Conservation (phyloP, 2,888 invertebrate genomes). For the Clusia tigrina region DNA sequence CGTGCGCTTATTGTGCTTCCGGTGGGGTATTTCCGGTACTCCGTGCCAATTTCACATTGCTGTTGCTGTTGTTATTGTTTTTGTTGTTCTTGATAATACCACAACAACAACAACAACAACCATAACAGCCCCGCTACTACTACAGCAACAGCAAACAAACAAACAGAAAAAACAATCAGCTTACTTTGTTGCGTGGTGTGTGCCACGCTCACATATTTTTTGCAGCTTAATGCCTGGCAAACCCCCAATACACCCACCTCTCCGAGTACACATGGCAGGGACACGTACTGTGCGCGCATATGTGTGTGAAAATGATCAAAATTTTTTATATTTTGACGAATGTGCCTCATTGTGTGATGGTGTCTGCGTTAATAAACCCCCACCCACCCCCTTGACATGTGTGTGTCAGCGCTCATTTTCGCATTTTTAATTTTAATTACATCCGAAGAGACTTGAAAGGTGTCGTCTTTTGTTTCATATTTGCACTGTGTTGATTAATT, state of each 20-base stretch:
- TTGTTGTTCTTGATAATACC: too few relatives aligned
- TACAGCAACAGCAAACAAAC: constrained; percentile 33
- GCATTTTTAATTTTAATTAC: not conserved
- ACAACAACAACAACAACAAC: too few relatives aligned
- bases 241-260: too few relatives aligned
- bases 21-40: not conserved
- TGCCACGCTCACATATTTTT: constrained; percentile 58
- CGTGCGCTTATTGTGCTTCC: not conserved
- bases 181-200: constrained; percentile 49
- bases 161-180: too few relatives aligned
- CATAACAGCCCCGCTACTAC: too few relatives aligned
- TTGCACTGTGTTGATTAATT: constrained; percentile 48
- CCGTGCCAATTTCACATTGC: not conserved
- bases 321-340: not conserved
- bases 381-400: too few relatives aligned
- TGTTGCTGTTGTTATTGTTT: not conserved
- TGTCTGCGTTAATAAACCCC: not conserved
- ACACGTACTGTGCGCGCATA: not conserved
- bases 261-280: not conserved
- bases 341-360: not conserved
- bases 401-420: too few relatives aligned
- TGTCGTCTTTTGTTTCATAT: constrained; percentile 3
- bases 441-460: not conserved
- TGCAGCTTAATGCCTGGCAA: not conserved
- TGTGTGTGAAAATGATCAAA: not conserved